phyloP scores from a whole-genome alignment of 2,113 vertebrate species.

The Myrmophylax atrothorax region DNA sequence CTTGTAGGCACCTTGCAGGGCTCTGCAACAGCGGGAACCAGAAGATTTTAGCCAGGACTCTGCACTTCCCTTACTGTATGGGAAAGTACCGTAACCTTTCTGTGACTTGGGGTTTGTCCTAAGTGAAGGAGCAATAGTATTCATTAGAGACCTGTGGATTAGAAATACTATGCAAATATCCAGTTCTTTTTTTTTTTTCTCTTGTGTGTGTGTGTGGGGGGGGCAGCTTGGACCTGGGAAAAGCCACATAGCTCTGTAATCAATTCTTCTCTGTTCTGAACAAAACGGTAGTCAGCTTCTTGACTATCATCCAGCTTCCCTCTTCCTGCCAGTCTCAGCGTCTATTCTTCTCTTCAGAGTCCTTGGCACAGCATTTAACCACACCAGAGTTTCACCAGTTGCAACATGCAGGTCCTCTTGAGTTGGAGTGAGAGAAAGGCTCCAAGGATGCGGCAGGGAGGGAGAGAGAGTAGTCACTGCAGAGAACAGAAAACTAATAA shows the following conservation, averaged over 20 bases:
- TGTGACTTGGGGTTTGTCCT: not conserved
- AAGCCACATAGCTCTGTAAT: not conserved
- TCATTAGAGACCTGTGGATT: not conserved
- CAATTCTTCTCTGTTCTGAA: conserved; percentile 5
- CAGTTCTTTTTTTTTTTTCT: not conserved
- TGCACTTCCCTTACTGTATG: not conserved
- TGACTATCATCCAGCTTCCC: conserved; percentile 55
- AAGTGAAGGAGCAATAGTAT: not conserved
- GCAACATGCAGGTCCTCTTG: conserved; percentile 29
- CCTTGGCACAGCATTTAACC: conserved; percentile 23
- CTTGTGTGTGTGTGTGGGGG: not conserved
- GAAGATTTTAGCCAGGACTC: not conserved
- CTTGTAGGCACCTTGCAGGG: not conserved
- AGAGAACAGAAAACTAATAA: not conserved
- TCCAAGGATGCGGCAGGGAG: not conserved
- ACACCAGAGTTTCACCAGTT: conserved; percentile 39
- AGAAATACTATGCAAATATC: not conserved
- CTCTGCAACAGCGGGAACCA: not conserved
- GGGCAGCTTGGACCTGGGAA: not conserved
- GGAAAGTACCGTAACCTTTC: not conserved
- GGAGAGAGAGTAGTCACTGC: not conserved
- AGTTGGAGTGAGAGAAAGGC: not conserved
- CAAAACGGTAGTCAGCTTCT: conserved; percentile 33
- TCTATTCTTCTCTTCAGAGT: conserved; percentile 22
- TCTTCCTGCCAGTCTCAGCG: conserved; percentile 44